Evolutionary conservation across 2,888 invertebrate genomes (phyloP).

Genomic region (Xestia sexstrigata): DNA sequence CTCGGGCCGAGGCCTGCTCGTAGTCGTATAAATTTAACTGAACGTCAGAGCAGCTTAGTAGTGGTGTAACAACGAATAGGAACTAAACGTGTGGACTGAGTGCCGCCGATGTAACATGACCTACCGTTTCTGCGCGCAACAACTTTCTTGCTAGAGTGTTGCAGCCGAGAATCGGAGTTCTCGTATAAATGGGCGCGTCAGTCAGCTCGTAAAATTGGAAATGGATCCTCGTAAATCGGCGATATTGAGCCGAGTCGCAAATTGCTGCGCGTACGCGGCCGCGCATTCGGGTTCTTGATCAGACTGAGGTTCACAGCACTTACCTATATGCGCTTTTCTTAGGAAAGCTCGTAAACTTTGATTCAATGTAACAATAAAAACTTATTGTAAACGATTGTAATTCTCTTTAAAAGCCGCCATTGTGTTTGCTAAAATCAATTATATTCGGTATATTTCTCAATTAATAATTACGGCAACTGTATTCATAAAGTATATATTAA

Average conservation of each 20-base stretch:
- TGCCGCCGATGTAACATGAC: slow-evolving; percentile 73
- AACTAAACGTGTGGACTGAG: slow-evolving; percentile 75
- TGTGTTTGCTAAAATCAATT: slow-evolving; percentile 43
- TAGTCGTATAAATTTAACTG: slow-evolving; percentile 78
- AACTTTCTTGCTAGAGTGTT: slow-evolving; percentile 66
- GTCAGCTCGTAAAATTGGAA: slow-evolving; percentile 85
- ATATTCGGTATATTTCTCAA: slow-evolving; percentile 22
- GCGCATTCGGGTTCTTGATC: slow-evolving; percentile 82
- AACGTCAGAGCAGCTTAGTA: slow-evolving; percentile 77
- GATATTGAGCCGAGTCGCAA: slow-evolving; percentile 83
- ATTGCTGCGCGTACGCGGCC: slow-evolving; percentile 83
- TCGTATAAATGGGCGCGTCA: slow-evolving; percentile 79
- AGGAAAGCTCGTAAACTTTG: slow-evolving; percentile 70
- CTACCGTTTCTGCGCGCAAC: slow-evolving; percentile 66
- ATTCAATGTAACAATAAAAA: slow-evolving; percentile 68
- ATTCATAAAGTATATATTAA: slow-evolving; percentile 8
- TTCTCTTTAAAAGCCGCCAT: slow-evolving; percentile 38
- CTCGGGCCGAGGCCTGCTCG: slow-evolving; percentile 70
- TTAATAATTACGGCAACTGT: slow-evolving; percentile 17
- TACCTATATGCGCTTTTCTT: slow-evolving; percentile 67
- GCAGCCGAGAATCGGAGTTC: slow-evolving; percentile 74
- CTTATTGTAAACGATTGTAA: slow-evolving; percentile 53
- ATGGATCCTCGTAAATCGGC: slow-evolving; percentile 86
- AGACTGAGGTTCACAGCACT: slow-evolving; percentile 66
- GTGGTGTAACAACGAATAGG: slow-evolving; percentile 78